These are phyloP conservation scores for Tuberolachnus salignus DNA, from an alignment of 2,888 invertebrate genomes.

Conservation along the genomic window DNA sequence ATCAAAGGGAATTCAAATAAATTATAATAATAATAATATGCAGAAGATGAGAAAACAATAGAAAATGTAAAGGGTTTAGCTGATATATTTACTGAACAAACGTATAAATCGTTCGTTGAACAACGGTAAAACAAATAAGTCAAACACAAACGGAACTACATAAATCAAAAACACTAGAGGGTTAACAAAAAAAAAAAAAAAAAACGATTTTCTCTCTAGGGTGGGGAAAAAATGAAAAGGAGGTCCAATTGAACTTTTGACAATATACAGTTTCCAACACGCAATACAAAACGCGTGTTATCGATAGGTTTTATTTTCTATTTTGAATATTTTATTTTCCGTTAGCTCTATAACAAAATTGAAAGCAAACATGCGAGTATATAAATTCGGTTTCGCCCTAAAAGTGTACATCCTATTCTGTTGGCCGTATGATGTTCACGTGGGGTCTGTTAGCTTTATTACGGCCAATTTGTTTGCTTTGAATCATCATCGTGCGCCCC, in stretches of 20 bases:
- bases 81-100: constrained; percentile 11
- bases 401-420: constrained; percentile 16
- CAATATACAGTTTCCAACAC: constrained; percentile 49
- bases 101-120: constrained; percentile 38
- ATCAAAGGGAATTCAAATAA: too few relatives aligned
- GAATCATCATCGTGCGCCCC: constrained; percentile 21
- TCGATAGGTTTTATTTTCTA: constrained; percentile 38
- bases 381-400: constrained; percentile 31
- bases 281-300: constrained; percentile 44
- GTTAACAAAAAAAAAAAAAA: constrained; percentile 37
- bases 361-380: constrained; percentile 38
- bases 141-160: constrained; percentile 40
- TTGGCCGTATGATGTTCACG: not conserved
- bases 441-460: constrained; percentile 20
- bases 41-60: not conserved
- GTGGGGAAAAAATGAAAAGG: constrained; percentile 40
- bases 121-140: constrained; percentile 50
- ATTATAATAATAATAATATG: too few relatives aligned
- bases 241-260: constrained; percentile 50
- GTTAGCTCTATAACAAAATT: constrained; percentile 26
- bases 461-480: constrained; percentile 7
- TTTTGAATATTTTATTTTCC: constrained; percentile 42
- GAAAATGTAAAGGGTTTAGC: constrained; percentile 14
- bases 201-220: constrained; percentile 27
- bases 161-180: constrained; percentile 49